Conservation (phyloP, 2,113 vertebrate species). For the Maccullochella peelii region DNA sequence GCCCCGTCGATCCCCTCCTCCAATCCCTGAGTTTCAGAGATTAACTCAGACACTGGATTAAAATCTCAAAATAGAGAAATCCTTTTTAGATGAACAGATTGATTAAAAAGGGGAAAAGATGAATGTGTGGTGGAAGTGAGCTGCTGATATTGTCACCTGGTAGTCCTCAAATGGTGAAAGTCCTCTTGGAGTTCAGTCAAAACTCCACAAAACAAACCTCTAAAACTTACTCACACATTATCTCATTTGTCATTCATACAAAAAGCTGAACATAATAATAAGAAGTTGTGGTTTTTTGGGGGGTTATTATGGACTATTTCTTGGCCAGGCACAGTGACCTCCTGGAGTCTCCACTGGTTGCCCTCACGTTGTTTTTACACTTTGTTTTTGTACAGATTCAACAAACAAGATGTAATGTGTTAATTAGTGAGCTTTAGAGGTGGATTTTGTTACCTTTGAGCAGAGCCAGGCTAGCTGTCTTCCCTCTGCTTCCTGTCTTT, state of each 20-base stretch:
- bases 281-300: background rate
- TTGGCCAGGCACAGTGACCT: background rate
- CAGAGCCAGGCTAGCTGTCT: background rate
- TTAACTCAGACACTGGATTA: constrained; percentile 84
- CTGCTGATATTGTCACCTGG: constrained; percentile 59
- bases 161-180: constrained; percentile 10
- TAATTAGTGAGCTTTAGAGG: background rate
- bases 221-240: too few relatives aligned
- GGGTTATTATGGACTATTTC: background rate
- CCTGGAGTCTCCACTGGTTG: background rate
- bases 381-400: background rate
- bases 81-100: constrained; percentile 79
- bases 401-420: background rate
- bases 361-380: background rate
- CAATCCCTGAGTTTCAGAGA: constrained; percentile 80
- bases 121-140: constrained; percentile 50
- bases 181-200: constrained; percentile 12
- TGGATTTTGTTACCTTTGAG: background rate
- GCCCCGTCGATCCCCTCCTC: constrained; percentile 65
- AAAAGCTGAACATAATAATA: too few relatives aligned
- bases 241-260: too few relatives aligned
- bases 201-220: background rate
- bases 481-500: background rate
- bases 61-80: constrained; percentile 85
- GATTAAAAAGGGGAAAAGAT: constrained; percentile 75